Evolutionary conservation across 2,888 invertebrate species (phyloP), one percentile per base, ranked within the genome.

Genomic region (Ernsta delagoae): DNA sequence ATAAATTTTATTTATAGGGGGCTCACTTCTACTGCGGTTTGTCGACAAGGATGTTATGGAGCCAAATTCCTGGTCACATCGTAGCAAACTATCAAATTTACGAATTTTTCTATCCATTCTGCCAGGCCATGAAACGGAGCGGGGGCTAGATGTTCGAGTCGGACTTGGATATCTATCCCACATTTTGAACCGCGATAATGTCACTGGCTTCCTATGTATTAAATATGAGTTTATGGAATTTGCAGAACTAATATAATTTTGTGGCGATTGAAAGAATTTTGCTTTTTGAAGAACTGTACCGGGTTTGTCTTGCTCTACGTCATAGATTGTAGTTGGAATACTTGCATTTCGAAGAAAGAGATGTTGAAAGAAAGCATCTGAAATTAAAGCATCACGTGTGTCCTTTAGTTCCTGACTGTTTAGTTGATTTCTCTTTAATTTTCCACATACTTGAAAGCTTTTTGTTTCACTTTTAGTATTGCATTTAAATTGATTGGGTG

Each of bases 361-460:
- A 83, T 96, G 95, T 83, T 96, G 96, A 76, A 97, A 97, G 79
- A 96, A 97, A 0, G 94, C 94, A 79, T 96, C 94, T 0, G 95
- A 94, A 71, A 95, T 88, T 39, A 96, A 89, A 4, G 93, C 91
- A 75, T 95, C 94, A 72, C 94, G 95, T 65, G 95, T 95, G 73
- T 90, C 88, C 75, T 92, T 93, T 34, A 95, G 93, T 70, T 95
- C 94, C 70, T 94, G 94, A 11, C 79, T 74, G 73, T 73, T 82
- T 45, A 85, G 75, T 76, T 72, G 72, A 77, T 79, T 82, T 61
- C 73, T 74, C 61, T 77, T 73, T 34, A 87, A 74, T 71, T 83
- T 81, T 74, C 88, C 86, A 75, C 72, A 78, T 4, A 83, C 85
- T 73, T 84, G 78, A 82, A 86, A 75, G 78, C 90, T 79, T 60